Conservation (phyloP, 2,888 invertebrate genomes). For the Thysanoteuthis rhombus region DNA sequence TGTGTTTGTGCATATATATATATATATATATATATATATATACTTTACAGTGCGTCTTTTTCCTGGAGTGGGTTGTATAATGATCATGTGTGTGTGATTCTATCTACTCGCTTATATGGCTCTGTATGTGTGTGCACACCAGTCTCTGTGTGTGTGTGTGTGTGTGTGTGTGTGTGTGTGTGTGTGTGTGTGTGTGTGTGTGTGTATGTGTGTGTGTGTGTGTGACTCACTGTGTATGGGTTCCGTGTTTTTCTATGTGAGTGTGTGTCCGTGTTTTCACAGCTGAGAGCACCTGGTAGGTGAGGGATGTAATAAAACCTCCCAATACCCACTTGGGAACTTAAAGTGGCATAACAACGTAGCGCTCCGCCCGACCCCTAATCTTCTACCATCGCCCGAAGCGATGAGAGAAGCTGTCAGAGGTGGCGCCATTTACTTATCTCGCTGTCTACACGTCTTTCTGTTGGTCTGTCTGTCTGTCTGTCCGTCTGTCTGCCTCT, state of each 20-base stretch:
- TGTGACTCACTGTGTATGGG: not conserved
- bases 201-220: not conserved
- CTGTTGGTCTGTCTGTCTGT: not conserved
- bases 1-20: too few species aligned
- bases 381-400: not conserved
- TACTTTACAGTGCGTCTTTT: too few species aligned
- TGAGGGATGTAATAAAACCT: not conserved
- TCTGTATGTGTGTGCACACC: not conserved
- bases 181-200: too few species aligned
- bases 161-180: not conserved
- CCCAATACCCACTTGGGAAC: not conserved
- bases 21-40: too few species aligned
- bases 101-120: not conserved
- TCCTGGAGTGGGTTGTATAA: not conserved
- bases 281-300: slow-evolving; percentile 12
- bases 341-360: not conserved
- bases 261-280: not conserved
- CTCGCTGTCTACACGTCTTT: not conserved
- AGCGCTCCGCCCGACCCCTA: not conserved
- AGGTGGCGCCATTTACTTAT: not conserved
- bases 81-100: not conserved
- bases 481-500: not conserved
- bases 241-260: not conserved
- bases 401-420: not conserved
- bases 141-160: not conserved